Evolutionary conservation across 2,888 invertebrate species (phyloP), one percentile per base, ranked within the genome.

Genomic region (Dasypolia templi): DNA sequence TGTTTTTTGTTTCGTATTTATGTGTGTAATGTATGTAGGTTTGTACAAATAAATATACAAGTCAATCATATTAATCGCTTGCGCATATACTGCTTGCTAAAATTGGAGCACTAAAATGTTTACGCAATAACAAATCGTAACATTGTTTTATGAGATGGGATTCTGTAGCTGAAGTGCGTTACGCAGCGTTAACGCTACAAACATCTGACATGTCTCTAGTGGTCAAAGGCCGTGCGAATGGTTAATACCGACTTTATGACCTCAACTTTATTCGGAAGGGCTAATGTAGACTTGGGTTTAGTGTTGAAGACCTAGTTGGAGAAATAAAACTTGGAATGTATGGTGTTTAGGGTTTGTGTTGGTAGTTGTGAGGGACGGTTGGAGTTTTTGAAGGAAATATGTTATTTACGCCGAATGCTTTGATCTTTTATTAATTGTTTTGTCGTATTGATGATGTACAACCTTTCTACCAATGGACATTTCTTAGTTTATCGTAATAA

Each of bases 241-340:
- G 83, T 80, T 73, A 87, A 80, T 87, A 87, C 82, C 86, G 72
- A 85, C 61, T 87, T 86, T 82, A 86, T 76, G 75, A 63, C 58
- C 49, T 66, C 67, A 68, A 76, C 39, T 85, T 79, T 73, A 83
- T 81, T 83, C 62, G 55, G 70, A 76, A 83, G 70, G 83, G 80
- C 75, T 87, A 79, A 85, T 79, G 87, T 86, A 70, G 69, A 53
- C 81, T 29, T 5, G 77, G 81, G 68, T 83, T 85, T 79, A 85
- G 75, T 78, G 71, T 74, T 70, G 64, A 70, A 70, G 67, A 72
- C 74, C 76, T 81, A 84, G 85, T 87, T 87, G 87, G 42, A 73
- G 64, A 73, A 79, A 86, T 85, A 85, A 86, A 86, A 85, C 55
- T 72, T 65, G 59, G 66, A 64, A 82, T 78, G 75, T 77, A 66